phyloP scores from a whole-genome alignment of 2,797 vertebrate species.

The Heterohyrax brucei region DNA sequence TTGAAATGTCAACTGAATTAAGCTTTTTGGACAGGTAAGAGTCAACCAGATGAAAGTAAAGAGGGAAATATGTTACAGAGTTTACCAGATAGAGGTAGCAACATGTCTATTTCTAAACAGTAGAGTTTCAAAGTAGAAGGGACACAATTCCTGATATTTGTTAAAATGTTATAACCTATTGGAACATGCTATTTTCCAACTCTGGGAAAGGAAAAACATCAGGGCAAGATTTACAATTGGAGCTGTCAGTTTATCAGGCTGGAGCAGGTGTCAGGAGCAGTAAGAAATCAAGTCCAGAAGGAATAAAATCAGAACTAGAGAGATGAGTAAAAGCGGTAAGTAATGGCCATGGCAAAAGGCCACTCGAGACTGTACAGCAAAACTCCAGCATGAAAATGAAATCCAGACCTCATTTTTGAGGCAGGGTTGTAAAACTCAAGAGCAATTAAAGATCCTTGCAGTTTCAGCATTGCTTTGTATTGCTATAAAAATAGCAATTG shows the following conservation, averaged over 20 bases:
- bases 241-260: constrained; percentile 84
- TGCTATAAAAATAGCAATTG: constrained; percentile 67
- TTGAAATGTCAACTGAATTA: neutral
- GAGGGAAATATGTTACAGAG: neutral
- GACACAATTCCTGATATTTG: constrained; percentile 82
- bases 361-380: constrained; percentile 72
- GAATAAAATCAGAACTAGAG: constrained; percentile 83
- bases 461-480: neutral
- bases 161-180: constrained; percentile 70
- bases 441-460: constrained; percentile 67
- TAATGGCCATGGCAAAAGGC: constrained; percentile 83
- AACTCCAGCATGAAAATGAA: constrained; percentile 76
- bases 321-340: constrained; percentile 82
- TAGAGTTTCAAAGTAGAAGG: constrained; percentile 69
- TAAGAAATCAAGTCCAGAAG: constrained; percentile 82
- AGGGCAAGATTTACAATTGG: constrained; percentile 81
- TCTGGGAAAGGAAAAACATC: constrained; percentile 60
- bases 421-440: constrained; percentile 57
- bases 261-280: constrained; percentile 77
- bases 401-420: constrained; percentile 65
- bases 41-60: neutral
- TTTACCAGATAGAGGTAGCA: constrained; percentile 17
- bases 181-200: constrained; percentile 75
- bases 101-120: constrained; percentile 66
- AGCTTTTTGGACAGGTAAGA: neutral